phyloP scores from a whole-genome alignment of 1,140 invertebrate genomes.

The Parasteatoda tepidariorum region DNA sequence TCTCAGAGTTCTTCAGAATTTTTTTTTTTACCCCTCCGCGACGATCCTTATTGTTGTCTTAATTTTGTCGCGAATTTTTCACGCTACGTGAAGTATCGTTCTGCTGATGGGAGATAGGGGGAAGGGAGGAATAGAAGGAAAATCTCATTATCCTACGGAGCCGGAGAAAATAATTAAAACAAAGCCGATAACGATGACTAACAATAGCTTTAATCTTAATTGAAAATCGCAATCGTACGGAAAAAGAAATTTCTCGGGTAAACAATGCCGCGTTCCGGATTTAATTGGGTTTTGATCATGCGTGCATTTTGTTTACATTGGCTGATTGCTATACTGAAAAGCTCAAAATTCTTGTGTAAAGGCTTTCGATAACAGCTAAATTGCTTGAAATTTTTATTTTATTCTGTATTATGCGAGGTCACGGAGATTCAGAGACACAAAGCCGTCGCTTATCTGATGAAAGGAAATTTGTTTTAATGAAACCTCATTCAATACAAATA shows the following conservation, averaged over 20 bases:
- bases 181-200: conserved; percentile 61
- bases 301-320: conserved; percentile 57
- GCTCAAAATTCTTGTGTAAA: conserved; percentile 6
- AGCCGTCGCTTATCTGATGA: conserved; percentile 17
- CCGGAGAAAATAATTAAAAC: conserved; percentile 59
- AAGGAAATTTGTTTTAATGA: conserved; percentile 57
- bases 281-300: conserved; percentile 60
- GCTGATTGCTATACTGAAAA: conserved; percentile 34
- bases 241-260: conserved; percentile 54
- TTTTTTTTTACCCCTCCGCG: conserved; percentile 2
- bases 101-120: conserved; percentile 12
- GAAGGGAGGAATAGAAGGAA: conserved; percentile 2
- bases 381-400: conserved; percentile 40
- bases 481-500: conserved; percentile 41
- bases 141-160: conserved; percentile 59
- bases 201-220: conserved; percentile 61
- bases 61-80: conserved; percentile 59
- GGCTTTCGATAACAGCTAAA: conserved; percentile 41
- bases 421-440: conserved; percentile 14
- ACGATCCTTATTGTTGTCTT: conserved; percentile 55
- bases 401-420: conserved; percentile 42
- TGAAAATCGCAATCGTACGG: conserved; percentile 59
- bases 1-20: conserved; percentile 9
- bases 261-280: conserved; percentile 55
- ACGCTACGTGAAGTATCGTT: conserved; percentile 50